Conservation (phyloP, 2,888 invertebrate species). For the Agrochola circellaris region DNA sequence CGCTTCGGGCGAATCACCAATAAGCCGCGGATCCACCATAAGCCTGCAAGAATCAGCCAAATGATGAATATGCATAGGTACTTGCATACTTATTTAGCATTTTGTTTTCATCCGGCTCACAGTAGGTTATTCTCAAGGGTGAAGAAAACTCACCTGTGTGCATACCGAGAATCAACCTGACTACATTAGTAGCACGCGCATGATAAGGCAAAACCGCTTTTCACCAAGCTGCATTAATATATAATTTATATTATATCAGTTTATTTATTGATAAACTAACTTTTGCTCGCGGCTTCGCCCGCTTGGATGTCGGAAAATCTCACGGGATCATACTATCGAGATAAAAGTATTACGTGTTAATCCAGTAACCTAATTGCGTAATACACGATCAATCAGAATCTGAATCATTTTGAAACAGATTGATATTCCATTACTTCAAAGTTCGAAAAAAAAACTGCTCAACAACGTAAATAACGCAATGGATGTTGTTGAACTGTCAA, state of each 20-base stretch:
- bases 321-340: too few species aligned
- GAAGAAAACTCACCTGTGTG: slow-evolving; percentile 42
- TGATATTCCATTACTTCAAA: too few species aligned
- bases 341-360: too few species aligned
- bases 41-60: not conserved
- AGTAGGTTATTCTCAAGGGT: slow-evolving; percentile 44
- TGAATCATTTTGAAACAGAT: too few species aligned
- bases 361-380: too few species aligned
- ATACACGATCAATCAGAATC: too few species aligned
- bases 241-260: slow-evolving; percentile 17
- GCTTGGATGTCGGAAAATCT: too few species aligned
- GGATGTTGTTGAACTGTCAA: too few species aligned
- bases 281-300: too few species aligned
- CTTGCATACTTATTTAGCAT: slow-evolving; percentile 26
- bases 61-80: slow-evolving; percentile 45
- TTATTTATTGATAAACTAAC: not conserved
- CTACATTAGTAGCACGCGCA: slow-evolving; percentile 25
- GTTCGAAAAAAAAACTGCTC: too few species aligned
- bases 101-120: slow-evolving; percentile 44
- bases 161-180: slow-evolving; percentile 28
- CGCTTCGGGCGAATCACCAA: too few species aligned
- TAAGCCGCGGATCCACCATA: not conserved
- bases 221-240: slow-evolving; percentile 28
- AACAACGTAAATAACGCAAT: too few species aligned
- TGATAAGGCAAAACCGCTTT: slow-evolving; percentile 47